Base-by-base conservation (phyloP, 2,888 invertebrate genomes). In the Hermodice carunculata region DNA sequence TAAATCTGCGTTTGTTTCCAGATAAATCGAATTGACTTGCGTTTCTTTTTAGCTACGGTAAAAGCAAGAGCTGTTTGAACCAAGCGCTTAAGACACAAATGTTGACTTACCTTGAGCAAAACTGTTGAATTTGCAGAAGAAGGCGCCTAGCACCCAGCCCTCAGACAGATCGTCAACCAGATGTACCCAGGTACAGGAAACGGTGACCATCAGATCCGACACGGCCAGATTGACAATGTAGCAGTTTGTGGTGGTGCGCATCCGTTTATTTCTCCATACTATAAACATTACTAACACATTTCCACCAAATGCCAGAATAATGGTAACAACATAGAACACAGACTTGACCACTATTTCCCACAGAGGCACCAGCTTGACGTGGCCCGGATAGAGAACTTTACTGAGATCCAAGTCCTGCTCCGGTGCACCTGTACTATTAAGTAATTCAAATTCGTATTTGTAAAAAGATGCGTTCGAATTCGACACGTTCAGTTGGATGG, bases 101-200 rank as follows among this genome's bases (percentile, higher is more conserved):
- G n/a, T n/a, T n/a, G 32, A 66, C 87, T 84, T 84, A 92, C 92
- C 90, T 87, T 93, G 92, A 37, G 93, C 80, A 76, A 92, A 92
- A 1, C 92, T 93, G 84, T 94, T 94, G 74, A 91, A 88, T 73
- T 90, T 90, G 81, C 94, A 95, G 8, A 93, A 93, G 61, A 92
- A 88, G 14, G 88, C 87, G 22, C 92, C 92, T 64, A 94, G 85
- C 70, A 91, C 88, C 83, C 91, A 95, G 76, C 92, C 92, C 86
- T 94, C 94, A 78, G 90, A 93, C 76, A 93, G 90, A 81, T 94
- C 92, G 46, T 90, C 88, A 17, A 91, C 89, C 69, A 94, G 87
- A 86, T 93, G 91, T 76, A 94, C 90, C 90, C 91, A 91, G 0
- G 94, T 92, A 59, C 93, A 92, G 24, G 58, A 53, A 4, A 73